phyloP scores from a whole-genome alignment of 2,888 invertebrate genomes.

The Drosophila prostipennis region DNA sequence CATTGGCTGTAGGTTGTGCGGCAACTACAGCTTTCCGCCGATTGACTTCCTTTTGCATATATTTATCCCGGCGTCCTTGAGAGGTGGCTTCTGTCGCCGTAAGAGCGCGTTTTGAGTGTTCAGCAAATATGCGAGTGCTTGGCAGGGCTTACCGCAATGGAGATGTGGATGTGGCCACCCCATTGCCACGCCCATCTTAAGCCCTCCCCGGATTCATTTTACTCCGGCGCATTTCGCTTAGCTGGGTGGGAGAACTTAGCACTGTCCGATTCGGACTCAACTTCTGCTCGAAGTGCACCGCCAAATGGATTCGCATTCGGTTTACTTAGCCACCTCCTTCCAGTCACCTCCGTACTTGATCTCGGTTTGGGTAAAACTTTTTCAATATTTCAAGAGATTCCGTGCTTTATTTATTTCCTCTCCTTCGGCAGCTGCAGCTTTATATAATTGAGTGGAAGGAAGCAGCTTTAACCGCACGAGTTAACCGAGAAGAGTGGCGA shows the following conservation, averaged over 20 bases:
- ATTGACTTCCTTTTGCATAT: slow-evolving; percentile 55
- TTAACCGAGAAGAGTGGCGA: slow-evolving; percentile 42
- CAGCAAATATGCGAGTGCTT: slow-evolving; percentile 57
- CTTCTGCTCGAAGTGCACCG: slow-evolving; percentile 21
- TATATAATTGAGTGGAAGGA: slow-evolving; percentile 65
- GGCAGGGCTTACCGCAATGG: slow-evolving; percentile 43
- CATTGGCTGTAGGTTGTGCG: background rate
- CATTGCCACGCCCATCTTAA: slow-evolving; percentile 7
- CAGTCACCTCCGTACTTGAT: slow-evolving; percentile 14
- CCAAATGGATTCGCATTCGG: slow-evolving; percentile 43
- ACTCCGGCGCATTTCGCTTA: background rate
- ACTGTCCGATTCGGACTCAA: slow-evolving; percentile 24
- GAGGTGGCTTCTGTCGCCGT: slow-evolving; percentile 25
- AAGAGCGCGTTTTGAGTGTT: slow-evolving; percentile 54
- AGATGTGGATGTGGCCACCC: slow-evolving; percentile 13
- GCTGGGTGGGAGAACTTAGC: slow-evolving; percentile 11
- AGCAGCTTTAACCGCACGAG: slow-evolving; percentile 63
- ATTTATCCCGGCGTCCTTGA: slow-evolving; percentile 27
- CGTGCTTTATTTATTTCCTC: slow-evolving; percentile 29
- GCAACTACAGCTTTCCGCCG: slow-evolving; percentile 32
- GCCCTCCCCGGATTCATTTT: slow-evolving; percentile 29
- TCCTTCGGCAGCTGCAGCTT: slow-evolving; percentile 44
- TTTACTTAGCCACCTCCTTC: slow-evolving; percentile 24
- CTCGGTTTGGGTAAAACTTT: slow-evolving; percentile 45
- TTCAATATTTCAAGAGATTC: slow-evolving; percentile 56